A percentile compares a stretch with the other conserved stretches of the same genome.
Evolutionary conservation across 2,113 vertebrate species (phyloP).

Genomic region (Gorsachius goisagi): DNA sequence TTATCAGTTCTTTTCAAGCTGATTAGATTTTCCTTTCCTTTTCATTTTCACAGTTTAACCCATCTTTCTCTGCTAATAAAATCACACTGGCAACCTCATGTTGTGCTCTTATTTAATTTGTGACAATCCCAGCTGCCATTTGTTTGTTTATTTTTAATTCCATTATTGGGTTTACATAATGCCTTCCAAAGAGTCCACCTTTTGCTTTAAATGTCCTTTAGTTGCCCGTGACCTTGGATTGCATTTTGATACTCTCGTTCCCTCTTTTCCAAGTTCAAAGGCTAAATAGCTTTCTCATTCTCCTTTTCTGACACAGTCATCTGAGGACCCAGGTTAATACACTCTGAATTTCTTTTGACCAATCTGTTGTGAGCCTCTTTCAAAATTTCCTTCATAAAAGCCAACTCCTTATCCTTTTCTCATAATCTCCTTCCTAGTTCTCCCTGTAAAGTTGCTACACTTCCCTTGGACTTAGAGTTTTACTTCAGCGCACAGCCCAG

Average conservation of each 20-base stretch:
- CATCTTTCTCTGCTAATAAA: neutral
- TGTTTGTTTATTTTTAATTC: neutral
- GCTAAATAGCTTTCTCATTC: neutral
- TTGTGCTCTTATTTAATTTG: neutral
- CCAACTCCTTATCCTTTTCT: conserved; percentile 47
- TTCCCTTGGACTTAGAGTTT: conserved; percentile 28
- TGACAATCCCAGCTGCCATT: neutral
- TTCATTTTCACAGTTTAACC: neutral
- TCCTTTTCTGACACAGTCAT: neutral
- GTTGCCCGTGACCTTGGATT: neutral
- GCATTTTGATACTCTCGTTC: neutral
- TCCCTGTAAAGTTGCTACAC: neutral
- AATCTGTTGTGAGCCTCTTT: neutral
- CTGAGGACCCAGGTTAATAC: neutral
- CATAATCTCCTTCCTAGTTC: conserved; percentile 30
- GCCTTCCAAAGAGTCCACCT: neutral
- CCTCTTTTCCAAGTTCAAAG: neutral
- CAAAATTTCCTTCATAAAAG: conserved; percentile 30
- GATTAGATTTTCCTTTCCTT: neutral
- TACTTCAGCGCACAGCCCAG: neutral
- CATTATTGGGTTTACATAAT: neutral
- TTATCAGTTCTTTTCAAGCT: neutral
- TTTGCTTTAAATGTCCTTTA: neutral
- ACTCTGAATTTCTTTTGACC: neutral
- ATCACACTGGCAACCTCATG: neutral